phyloP scores from a whole-genome alignment of 2,888 invertebrate species.

The Lingula anatina region DNA sequence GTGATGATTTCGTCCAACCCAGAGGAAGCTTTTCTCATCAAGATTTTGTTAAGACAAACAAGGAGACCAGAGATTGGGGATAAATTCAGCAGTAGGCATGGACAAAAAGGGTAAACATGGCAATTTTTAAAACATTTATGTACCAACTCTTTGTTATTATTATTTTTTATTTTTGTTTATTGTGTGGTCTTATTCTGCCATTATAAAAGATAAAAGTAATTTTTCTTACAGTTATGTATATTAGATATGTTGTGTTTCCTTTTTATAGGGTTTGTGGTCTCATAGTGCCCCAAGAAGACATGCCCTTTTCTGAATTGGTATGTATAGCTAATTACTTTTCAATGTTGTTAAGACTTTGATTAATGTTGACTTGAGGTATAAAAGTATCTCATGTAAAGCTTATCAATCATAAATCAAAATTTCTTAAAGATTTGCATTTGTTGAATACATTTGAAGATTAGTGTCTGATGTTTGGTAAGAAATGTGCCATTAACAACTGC shows the following conservation, averaged over 20 bases:
- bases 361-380: not conserved
- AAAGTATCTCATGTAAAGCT: no score
- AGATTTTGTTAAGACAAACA: slow-evolving; percentile 87
- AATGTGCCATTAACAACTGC: slow-evolving; percentile 3
- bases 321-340: slow-evolving; percentile 8
- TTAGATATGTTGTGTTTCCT: slow-evolving; percentile 1
- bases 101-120: slow-evolving; percentile 99
- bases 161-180: not conserved
- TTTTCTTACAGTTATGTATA: not conserved
- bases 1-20: slow-evolving; percentile 92
- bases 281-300: slow-evolving; percentile 95
- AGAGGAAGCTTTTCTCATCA: slow-evolving; percentile 89
- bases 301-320: slow-evolving; percentile 85
- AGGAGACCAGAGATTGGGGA: slow-evolving; percentile 84
- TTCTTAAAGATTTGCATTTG: no score
- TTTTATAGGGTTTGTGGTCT: slow-evolving; percentile 62
- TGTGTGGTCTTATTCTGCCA: not conserved
- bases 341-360: not conserved
- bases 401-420: no score
- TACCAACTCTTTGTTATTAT: no score
- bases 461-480: no score
- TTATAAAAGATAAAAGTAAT: not conserved
- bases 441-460: not conserved
- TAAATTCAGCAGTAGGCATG: slow-evolving; percentile 97
- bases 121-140: no score